Base-by-base conservation (phyloP, 2,113 vertebrate species). In the Myotis davidii region DNA sequence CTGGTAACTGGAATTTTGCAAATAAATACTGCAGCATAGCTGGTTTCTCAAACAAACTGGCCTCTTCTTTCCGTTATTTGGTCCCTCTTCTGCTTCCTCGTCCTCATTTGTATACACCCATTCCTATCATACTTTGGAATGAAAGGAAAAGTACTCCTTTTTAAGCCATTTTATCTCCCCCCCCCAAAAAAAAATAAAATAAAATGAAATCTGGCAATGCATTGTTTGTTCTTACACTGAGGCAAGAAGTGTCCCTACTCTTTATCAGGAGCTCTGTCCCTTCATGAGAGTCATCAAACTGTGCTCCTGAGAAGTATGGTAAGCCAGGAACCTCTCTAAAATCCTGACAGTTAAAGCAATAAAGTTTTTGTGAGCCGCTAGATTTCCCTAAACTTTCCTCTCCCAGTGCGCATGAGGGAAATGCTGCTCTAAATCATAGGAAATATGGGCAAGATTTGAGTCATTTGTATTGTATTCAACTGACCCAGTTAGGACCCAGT, bases 1-100 rank as follows among this genome's bases (percentile, higher is more conserved):
- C 98, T 98, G 97, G 97, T 97, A 98, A 98, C 98, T 65, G 72
- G 96, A 96, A 94, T 97, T 97, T 98, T 98, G 94, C 97, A 98
- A 98, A 98, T 94, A 98, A 98, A 97, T 97, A 96, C 95, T 98
- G 97, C 96, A 96, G 88, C 88, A 93, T 97, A 97, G 86, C 69
- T 93, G 96, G 85, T n/a, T 96, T 98, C 94, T 95, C 48, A 18
- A 93, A 83, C 86, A 94, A 91, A 91, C 74, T 94, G 70, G 88
- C 48, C 48, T 88, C 50, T 92, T 94, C 89, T 95, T 94, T 88
- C 88, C 13, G 0, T 95, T 97, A 67, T 88, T 93, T 59, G 37
- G 56, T 90, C 16, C 37, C 39, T 72, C 90, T 89, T 25, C 45
- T 81, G 16, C 77, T 90, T 78, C 48, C 61, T 87, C 52, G n/a